These are phyloP conservation scores for Brachypodius melanocephalos DNA, from an alignment of 2,113 vertebrate species.

Conservation along the genomic window DNA sequence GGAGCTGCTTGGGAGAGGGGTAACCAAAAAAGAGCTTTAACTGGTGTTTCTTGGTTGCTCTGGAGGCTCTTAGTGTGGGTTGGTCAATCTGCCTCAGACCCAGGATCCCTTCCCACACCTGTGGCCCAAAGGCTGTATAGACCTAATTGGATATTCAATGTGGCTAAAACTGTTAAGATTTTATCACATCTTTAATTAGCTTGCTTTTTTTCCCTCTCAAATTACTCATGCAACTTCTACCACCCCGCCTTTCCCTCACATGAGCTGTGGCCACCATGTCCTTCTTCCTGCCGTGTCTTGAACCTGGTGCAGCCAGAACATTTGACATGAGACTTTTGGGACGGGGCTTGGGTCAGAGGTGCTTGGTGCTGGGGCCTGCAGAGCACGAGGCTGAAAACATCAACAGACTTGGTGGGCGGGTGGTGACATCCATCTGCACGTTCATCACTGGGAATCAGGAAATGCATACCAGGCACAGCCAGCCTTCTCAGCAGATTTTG, in stretches of 20 bases:
- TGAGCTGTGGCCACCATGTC: neutral
- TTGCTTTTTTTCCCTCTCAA: neutral
- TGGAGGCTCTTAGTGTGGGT: neutral
- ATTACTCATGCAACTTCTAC: neutral
- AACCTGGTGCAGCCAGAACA: neutral
- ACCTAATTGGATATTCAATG: neutral
- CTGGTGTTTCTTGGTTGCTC: neutral
- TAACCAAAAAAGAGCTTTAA: neutral
- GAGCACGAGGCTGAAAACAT: rapidly evolving
- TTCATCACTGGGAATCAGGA: neutral
- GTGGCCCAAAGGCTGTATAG: neutral
- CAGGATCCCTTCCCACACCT: neutral
- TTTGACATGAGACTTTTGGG: neutral
- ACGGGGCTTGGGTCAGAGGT: neutral
- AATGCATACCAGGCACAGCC: rapidly evolving
- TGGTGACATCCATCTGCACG: neutral
- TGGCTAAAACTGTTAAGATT: constrained; percentile 34
- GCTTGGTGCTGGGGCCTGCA: neutral
- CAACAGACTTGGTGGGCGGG: no score
- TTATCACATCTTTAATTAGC: constrained; percentile 28
- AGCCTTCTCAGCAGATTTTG: neutral
- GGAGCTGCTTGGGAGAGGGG: rapidly evolving
- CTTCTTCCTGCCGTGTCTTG: neutral
- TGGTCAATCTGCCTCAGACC: neutral
- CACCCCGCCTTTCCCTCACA: neutral